These are phyloP conservation scores for Molorchus minor DNA, from an alignment of 2,888 invertebrate species.

Conservation along the genomic window DNA sequence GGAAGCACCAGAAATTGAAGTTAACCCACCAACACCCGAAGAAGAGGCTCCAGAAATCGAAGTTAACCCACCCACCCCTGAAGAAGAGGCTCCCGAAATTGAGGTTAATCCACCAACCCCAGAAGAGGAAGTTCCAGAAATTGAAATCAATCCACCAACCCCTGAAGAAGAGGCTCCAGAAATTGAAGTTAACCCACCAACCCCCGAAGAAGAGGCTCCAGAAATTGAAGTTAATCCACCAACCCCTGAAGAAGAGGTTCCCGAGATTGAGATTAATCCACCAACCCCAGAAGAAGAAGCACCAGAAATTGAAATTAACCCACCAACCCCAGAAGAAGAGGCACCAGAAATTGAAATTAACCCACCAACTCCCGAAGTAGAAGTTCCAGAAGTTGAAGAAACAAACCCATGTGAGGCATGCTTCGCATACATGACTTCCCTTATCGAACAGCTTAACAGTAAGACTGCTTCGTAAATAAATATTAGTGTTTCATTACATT, in stretches of 20 bases:
- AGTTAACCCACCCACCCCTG: neutral
- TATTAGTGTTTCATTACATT: neutral
- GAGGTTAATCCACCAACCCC: constrained; percentile 12
- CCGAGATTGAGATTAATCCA: constrained; percentile 3
- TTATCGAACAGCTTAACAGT: constrained; percentile 6
- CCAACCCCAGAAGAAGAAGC: constrained; percentile 14
- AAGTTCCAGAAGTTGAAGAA: neutral
- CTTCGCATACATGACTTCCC: constrained; percentile 13
- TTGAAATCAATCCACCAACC: too few relatives aligned
- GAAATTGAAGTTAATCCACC: constrained; percentile 16
- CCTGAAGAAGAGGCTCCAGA: constrained; percentile 12
- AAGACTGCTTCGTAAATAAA: constrained; percentile 1
- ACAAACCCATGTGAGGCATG: constrained; percentile 17
- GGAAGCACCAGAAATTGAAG: neutral
- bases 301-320: neutral
- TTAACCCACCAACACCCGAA: neutral
- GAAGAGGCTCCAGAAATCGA: neutral
- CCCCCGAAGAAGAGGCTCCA: constrained; percentile 9
- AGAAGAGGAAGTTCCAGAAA: too few relatives aligned
- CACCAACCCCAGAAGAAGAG: constrained; percentile 5
- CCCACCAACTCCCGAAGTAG: constrained; percentile 6
- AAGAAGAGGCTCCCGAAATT: neutral
- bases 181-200: constrained; percentile 19
- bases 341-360: neutral
- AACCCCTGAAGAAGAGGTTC: neutral